Evolutionary conservation across 2,797 vertebrate species (phyloP).

Genomic region (Capromys pilorides): DNA sequence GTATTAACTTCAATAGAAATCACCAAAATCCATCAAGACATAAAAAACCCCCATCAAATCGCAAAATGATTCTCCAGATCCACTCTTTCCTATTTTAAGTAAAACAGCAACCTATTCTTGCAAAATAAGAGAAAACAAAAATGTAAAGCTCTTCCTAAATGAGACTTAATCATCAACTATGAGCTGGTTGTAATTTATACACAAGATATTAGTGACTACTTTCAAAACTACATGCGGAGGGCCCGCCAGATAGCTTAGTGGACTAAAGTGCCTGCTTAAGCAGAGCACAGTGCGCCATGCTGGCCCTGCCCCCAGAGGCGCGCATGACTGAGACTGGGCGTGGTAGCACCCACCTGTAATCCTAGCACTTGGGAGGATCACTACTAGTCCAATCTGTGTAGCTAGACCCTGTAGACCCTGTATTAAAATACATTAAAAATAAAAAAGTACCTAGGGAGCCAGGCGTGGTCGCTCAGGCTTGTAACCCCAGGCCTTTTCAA

Average conservation of each 20-base stretch:
- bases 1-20: conserved; percentile 56
- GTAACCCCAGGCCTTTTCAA: not conserved
- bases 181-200: not conserved
- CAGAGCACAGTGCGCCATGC: too few species aligned
- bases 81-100: not conserved
- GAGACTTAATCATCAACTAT: conserved; percentile 33
- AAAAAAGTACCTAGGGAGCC: too few species aligned
- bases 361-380: too few species aligned
- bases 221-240: not conserved
- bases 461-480: not conserved
- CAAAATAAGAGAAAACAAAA: not conserved
- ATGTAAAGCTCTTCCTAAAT: conserved; percentile 11
- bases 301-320: too few species aligned
- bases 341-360: too few species aligned
- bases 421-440: too few species aligned
- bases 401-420: too few species aligned
- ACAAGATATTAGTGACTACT: not conserved
- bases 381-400: too few species aligned
- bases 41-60: conserved; percentile 14
- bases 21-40: conserved; percentile 21
- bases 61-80: conserved; percentile 37
- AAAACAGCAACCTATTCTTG: not conserved
- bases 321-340: too few species aligned
- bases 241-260: too few species aligned
- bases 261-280: too few species aligned